Conservation (phyloP, 2,797 vertebrate genomes). For the Menidia menidia region DNA sequence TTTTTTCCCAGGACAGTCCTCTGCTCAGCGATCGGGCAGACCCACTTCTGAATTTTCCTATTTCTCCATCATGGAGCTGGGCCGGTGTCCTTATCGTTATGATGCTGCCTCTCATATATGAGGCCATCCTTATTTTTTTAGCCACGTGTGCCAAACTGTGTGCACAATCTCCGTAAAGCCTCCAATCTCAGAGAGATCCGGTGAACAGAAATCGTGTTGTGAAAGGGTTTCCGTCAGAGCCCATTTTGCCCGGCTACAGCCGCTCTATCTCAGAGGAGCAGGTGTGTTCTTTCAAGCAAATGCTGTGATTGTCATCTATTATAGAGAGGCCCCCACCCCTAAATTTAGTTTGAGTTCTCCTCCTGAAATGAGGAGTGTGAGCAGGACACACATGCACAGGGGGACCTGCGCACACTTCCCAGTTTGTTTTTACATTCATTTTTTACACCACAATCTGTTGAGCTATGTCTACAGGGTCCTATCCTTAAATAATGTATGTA, state of each 20-base stretch:
- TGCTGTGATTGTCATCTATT: constrained; percentile 76
- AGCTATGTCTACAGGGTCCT: constrained; percentile 73
- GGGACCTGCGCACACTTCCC: constrained; percentile 25
- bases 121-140: constrained; percentile 32
- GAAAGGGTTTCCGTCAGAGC: constrained; percentile 53
- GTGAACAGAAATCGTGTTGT: constrained; percentile 52
- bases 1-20: background rate
- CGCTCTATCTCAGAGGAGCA: constrained; percentile 68
- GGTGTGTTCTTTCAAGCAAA: constrained; percentile 67
- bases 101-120: too few relatives aligned
- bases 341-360: constrained; percentile 56
- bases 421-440: constrained; percentile 75
- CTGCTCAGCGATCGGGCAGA: too few relatives aligned
- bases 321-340: constrained; percentile 51
- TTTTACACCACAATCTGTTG: constrained; percentile 79
- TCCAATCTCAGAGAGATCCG: constrained; percentile 59
- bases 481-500: constrained; percentile 82
- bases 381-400: constrained; percentile 24
- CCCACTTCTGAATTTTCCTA: too few relatives aligned
- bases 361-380: constrained; percentile 41
- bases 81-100: too few relatives aligned
- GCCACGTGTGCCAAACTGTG: constrained; percentile 24
- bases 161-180: constrained; percentile 47
- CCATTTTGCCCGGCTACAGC: constrained; percentile 51
- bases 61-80: background rate